A percentile compares a stretch with the other conserved stretches of the same genome.
Evolutionary conservation across 1,140 invertebrate species (phyloP).

Genomic region (Ceratitis capitata): DNA sequence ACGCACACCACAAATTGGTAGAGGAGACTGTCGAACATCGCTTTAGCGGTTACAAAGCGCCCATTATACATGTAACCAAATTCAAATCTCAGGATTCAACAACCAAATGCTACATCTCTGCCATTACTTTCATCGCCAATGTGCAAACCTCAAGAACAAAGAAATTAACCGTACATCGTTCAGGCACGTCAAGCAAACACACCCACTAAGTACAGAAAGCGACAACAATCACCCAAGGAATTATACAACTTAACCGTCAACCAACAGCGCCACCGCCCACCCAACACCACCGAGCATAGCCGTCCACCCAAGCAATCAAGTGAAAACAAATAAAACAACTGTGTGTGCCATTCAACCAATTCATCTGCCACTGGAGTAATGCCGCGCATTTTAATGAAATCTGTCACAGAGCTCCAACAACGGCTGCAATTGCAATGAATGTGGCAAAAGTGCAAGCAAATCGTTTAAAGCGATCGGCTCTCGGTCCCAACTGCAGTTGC

Average conservation of each 20-base stretch:
- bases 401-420: no score
- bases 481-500: not conserved
- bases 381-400: conserved; percentile 35
- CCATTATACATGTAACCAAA: no score
- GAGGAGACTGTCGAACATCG: no score
- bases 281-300: not conserved
- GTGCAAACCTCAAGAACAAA: not conserved
- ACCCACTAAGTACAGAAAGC: no score
- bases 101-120: not conserved
- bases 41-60: no score
- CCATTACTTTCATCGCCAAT: not conserved
- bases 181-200: not conserved
- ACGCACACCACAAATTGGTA: no score
- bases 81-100: not conserved
- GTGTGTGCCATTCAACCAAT: conserved; percentile 5
- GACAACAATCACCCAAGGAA: not conserved
- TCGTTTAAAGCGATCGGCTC: not conserved
- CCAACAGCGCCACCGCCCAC: not conserved
- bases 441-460: conserved; percentile 20
- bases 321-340: conserved; percentile 22
- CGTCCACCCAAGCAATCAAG: conserved; percentile 16
- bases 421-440: not conserved
- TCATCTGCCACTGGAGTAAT: not conserved
- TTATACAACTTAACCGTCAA: not conserved
- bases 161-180: not conserved